Evolutionary conservation across 2,888 invertebrate species (phyloP).

Genomic region (Hypsopygia costalis): DNA sequence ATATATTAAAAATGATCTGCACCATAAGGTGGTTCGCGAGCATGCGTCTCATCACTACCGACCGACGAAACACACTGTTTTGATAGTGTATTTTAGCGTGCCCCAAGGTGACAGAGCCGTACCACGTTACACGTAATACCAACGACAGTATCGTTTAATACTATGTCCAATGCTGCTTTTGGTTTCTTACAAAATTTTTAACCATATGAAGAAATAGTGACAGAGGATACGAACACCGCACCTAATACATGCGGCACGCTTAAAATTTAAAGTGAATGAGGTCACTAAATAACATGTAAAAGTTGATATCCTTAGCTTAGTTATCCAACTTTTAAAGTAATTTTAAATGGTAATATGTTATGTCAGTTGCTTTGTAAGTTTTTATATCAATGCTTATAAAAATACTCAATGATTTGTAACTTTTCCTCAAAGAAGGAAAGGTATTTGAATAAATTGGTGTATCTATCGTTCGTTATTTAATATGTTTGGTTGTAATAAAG

Average conservation of each 20-base stretch:
- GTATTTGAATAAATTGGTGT: no score
- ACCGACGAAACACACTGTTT: conserved; percentile 66
- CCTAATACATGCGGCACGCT: not conserved
- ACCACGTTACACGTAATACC: conserved; percentile 39
- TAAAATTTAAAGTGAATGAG: not conserved
- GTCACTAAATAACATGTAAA: conserved; percentile 21
- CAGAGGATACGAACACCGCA: not conserved
- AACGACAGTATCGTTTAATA: conserved; percentile 31
- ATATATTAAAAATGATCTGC: conserved; percentile 9
- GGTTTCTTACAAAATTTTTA: conserved; percentile 3
- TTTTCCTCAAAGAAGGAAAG: no score
- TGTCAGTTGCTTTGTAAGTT: no score
- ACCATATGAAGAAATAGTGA: not conserved
- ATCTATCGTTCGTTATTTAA: no score
- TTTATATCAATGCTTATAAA: no score
- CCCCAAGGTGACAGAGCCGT: conserved; percentile 65
- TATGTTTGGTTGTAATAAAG: no score
- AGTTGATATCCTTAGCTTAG: conserved; percentile 45
- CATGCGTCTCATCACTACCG: conserved; percentile 50
- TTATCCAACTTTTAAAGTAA: no score
- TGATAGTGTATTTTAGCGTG: conserved; percentile 74
- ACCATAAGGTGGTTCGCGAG: conserved; percentile 20
- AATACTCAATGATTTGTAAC: no score
- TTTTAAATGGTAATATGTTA: no score
- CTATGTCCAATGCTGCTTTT: conserved; percentile 37